phyloP scores from a whole-genome alignment of 2,113 vertebrate genomes.

The Alosa alosa region DNA sequence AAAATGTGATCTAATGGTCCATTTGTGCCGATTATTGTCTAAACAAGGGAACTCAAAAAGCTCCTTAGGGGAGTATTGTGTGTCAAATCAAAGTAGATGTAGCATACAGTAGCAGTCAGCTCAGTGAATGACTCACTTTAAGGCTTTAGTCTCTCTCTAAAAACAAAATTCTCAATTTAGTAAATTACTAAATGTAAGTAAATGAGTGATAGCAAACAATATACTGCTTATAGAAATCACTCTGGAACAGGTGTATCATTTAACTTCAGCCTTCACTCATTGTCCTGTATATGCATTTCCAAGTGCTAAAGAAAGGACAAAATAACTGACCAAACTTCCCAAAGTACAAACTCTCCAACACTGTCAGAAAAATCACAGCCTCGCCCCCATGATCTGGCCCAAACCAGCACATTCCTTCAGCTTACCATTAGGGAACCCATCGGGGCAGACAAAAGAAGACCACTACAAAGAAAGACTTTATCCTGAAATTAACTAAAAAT shows the following conservation, averaged over 20 bases:
- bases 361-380: neutral
- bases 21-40: neutral
- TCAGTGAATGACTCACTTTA: neutral
- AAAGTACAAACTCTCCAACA: neutral
- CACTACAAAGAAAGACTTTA: slow-evolving; percentile 6
- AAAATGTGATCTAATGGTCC: neutral
- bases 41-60: neutral
- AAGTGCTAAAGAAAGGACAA: neutral
- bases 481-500: neutral
- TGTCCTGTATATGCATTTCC: neutral
- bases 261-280: neutral
- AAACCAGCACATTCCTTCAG: neutral
- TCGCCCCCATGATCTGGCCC: neutral
- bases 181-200: neutral
- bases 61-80: neutral
- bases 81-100: neutral
- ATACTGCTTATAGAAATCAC: neutral
- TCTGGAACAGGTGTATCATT: neutral
- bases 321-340: neutral
- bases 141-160: neutral
- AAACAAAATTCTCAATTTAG: neutral
- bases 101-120: neutral
- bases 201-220: neutral
- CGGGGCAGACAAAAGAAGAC: neutral
- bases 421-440: slow-evolving; percentile 2